Evolutionary conservation across 1,140 invertebrate genomes (phyloP), one percentile per base, ranked within the genome.

Genomic region (Charaxes varanes): DNA sequence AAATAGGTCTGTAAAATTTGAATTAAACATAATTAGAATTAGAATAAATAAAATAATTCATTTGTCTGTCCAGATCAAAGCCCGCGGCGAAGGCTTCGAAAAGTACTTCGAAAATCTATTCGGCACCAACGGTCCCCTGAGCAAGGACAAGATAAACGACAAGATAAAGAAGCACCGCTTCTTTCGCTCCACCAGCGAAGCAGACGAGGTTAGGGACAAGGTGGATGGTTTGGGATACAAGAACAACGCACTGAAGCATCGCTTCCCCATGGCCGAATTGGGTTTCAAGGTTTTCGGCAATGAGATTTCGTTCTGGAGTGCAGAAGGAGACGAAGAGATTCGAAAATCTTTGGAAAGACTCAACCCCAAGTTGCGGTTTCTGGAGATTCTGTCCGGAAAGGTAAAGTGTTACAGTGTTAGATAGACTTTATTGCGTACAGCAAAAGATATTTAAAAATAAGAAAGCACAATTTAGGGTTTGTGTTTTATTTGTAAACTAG

Each of bases 11-110:
- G n/a, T n/a, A n/a, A n/a, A n/a, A n/a, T n/a, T n/a, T n/a, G n/a
- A n/a, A n/a, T n/a, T n/a, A n/a, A n/a, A n/a, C n/a, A n/a, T n/a
- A n/a, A n/a, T n/a, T n/a, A n/a, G n/a, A n/a, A n/a, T n/a, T n/a
- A n/a, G n/a, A n/a, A n/a, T n/a, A n/a, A n/a, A 18, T 6, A 23
- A 22, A 26, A 6, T 26, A 27, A 34, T 14, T 12, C 6, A 80
- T 84, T 31, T 67, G n/a, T n/a, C n/a, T n/a, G n/a, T n/a, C n/a
- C n/a, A 93, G 89, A 78, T 92, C 15, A 90, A 90, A 44, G 88
- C 91, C 7, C 87, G 95, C 18, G 85, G 90, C 4, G 93, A 97
- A 78, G 95, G 94, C 14, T 89, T 97, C 32, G 95, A 98, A 68
- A 87, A 89, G 47, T 90, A 95, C 60, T 87, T 94, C 10, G 94